Percentiles rank a stretch among this genome's conserved stretches.
phyloP scores from a whole-genome alignment of 2,888 invertebrate species.

The Leptinotarsa haldemani region DNA sequence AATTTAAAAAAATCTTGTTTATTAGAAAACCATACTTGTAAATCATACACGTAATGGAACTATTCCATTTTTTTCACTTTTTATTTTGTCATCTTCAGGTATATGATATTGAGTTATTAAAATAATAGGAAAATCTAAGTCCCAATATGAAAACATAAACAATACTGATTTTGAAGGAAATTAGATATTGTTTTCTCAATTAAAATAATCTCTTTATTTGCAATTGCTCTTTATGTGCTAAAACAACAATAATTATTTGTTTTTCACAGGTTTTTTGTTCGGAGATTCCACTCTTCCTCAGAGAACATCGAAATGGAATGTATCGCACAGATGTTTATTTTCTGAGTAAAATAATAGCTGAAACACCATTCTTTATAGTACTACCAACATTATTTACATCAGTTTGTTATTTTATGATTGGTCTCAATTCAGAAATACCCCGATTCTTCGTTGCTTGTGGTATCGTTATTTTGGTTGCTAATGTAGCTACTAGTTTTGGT shows the following conservation, averaged over 20 bases:
- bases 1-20: no score
- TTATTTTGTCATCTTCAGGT: no score
- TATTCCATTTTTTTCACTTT: no score
- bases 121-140: no score
- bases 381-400: slow-evolving; percentile 86
- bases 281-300: slow-evolving; percentile 88
- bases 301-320: slow-evolving; percentile 91
- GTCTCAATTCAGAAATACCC: slow-evolving; percentile 77
- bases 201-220: no score
- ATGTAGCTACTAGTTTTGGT: slow-evolving; percentile 91
- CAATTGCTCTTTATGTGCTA: no score
- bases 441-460: slow-evolving; percentile 81
- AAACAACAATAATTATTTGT: background rate
- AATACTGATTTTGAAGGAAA: no score
- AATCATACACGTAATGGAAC: no score
- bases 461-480: slow-evolving; percentile 85
- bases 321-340: slow-evolving; percentile 93
- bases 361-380: slow-evolving; percentile 86
- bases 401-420: slow-evolving; percentile 90
- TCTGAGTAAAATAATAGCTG: slow-evolving; percentile 89
- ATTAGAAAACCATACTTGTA: no score
- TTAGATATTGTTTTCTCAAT: no score
- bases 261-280: slow-evolving; percentile 83
- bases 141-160: no score
- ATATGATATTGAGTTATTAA: no score